Evolutionary conservation across 2,888 invertebrate species (phyloP), one percentile per base, ranked within the genome.

Genomic region (Petrolisthes cinctipes): DNA sequence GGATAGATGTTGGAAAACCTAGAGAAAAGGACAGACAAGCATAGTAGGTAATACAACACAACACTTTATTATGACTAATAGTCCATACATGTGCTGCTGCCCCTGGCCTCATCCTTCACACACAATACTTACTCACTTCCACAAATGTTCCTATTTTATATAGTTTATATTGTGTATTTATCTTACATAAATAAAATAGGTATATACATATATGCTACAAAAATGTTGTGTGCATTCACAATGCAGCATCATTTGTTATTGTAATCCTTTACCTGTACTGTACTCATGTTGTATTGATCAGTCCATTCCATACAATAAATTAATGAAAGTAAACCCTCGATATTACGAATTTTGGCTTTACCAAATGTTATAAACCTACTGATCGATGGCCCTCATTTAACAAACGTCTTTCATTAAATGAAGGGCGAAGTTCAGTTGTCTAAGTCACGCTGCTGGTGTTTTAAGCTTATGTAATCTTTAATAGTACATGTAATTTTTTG

Each of bases 61-160:
- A 81, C 66, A 81, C 66, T 81, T 81, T 81, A 81, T 81, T 81
- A 66, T 66, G 71, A 71, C 71, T 71, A 71, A 20, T 71, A 71
- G 71, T 81, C 66, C 66, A 81, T 81, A 81, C 81, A 81, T 66
- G 66, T 81, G 66, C 81, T 66, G 66, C 66, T 7, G 66, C 54
- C 66, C 61, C 66, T 66, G 66, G 61, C 7, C 57, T 71, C 81
- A 81, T 81, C 61, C 81, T 37, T 51, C 9, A 81, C 81, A 81
- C 37, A 9, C 66, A 81, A 71, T 20, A n/a, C 71, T 6, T 71
- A 6, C 71, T 71, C n/a, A 20, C 6, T 71, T 11, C 71, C 20
- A 11, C 6, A 6, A 6, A 14, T 71, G 14, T 11, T n/a, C 71
- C 20, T 6, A 71, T n/a, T 11, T 71, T 71, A 71, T 71, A 20